Conservation (phyloP, 1,140 invertebrate species). For the Drosophila elegans region DNA sequence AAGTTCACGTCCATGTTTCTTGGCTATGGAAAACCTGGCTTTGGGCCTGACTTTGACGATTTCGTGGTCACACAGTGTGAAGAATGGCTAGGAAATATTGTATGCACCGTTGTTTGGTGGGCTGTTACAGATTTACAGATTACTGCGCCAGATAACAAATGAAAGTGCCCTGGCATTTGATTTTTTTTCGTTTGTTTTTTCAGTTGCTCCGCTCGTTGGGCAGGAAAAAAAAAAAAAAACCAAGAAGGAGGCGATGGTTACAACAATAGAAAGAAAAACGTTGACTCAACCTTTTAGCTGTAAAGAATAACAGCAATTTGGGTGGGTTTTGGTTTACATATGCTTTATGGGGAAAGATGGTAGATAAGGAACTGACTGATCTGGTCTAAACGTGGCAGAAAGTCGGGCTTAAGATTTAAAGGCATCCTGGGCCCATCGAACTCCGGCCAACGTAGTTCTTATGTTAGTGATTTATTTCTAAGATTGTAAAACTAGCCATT, state of each 20-base stretch:
- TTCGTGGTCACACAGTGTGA: constrained; percentile 82
- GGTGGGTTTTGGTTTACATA: constrained; percentile 42
- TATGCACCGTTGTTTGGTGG: constrained; percentile 77
- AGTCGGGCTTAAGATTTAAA: constrained; percentile 15
- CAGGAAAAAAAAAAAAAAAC: constrained; percentile 42
- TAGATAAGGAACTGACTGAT: constrained; percentile 40
- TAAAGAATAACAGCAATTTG: constrained; percentile 50
- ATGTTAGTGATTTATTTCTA: constrained; percentile 6
- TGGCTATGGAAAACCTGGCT: constrained; percentile 58
- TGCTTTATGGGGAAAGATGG: constrained; percentile 59
- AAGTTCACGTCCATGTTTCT: constrained; percentile 2
- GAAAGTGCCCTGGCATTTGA: constrained; percentile 74
- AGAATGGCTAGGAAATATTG: constrained; percentile 81
- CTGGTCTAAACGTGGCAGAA: constrained; percentile 44
- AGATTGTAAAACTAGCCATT: too few species aligned
- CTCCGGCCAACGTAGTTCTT: background rate
- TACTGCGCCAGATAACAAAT: constrained; percentile 73
- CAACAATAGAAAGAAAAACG: constrained; percentile 35
- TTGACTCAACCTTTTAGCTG: constrained; percentile 36
- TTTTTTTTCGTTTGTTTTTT: constrained; percentile 18
- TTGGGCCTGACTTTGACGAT: constrained; percentile 72
- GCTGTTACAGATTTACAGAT: constrained; percentile 76
- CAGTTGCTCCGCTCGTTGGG: constrained; percentile 42
- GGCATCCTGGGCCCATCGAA: background rate
- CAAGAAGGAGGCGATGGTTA: constrained; percentile 37